These are phyloP conservation scores for Pollimyrus isidori DNA, from an alignment of 2,113 vertebrate species.

Conservation along the genomic window DNA sequence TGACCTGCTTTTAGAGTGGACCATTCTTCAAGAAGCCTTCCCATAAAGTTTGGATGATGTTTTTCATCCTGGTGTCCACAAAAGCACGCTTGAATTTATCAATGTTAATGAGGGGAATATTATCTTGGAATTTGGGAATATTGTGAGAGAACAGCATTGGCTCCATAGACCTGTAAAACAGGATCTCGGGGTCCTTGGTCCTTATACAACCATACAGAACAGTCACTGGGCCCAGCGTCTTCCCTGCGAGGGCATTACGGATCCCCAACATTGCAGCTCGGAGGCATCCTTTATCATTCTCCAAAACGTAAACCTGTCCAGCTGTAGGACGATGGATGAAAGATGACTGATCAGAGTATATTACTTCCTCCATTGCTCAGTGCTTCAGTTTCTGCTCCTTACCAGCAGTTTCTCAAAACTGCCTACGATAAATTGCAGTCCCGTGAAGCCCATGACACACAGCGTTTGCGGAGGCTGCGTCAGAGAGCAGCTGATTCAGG, in stretches of 20 bases:
- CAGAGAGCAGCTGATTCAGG: not conserved
- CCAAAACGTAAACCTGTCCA: not conserved
- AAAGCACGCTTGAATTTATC: not conserved
- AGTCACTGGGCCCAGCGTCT: not conserved
- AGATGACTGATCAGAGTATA: not conserved
- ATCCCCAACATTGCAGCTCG: not conserved
- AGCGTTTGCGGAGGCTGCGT: not conserved
- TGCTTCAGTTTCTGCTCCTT: not conserved
- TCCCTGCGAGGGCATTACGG: not conserved
- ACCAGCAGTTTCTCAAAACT: not conserved
- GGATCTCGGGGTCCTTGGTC: not conserved
- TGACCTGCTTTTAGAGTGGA: not conserved
- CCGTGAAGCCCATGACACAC: not conserved
- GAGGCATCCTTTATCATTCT: not conserved
- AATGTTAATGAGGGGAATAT: not conserved
- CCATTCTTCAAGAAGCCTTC: not conserved
- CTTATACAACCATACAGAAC: not conserved
- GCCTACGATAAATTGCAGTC: not conserved
- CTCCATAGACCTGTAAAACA: not conserved
- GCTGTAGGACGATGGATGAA: not conserved
- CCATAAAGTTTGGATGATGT: not conserved
- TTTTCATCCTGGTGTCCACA: not conserved
- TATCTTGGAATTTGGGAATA: not conserved
- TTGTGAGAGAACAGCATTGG: not conserved
- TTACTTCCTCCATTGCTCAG: not conserved